phyloP scores from a whole-genome alignment of 2,888 invertebrate species.

The Gryllus longicercus region DNA sequence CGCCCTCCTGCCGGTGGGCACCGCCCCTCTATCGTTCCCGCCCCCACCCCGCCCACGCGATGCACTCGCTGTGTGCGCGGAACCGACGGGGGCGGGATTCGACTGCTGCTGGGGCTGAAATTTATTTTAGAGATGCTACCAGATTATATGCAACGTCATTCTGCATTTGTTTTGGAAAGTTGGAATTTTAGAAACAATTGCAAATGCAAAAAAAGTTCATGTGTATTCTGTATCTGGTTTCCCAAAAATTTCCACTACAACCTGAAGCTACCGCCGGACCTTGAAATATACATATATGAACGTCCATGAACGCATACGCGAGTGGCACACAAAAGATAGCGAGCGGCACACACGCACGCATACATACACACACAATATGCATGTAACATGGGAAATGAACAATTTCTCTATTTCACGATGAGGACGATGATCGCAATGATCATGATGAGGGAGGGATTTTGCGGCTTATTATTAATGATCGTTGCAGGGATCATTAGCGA shows the following conservation, averaged over 20 bases:
- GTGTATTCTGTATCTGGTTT: not conserved
- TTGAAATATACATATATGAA: not conserved
- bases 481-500: not conserved
- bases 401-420: not conserved
- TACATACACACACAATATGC: no score
- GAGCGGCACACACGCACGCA: no score
- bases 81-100: not conserved
- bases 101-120: not conserved
- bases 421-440: conserved; percentile 17
- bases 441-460: not conserved
- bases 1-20: not conserved
- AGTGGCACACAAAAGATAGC: no score
- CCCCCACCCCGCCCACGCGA: not conserved
- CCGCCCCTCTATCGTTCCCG: not conserved
- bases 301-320: no score
- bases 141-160: not conserved
- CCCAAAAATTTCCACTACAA: not conserved
- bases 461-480: conserved; percentile 8
- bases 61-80: not conserved
- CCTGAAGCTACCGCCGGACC: not conserved
- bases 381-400: not conserved
- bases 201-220: not conserved
- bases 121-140: conserved; percentile 5
- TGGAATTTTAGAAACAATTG: not conserved
- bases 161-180: not conserved